phyloP scores from a whole-genome alignment of 2,113 vertebrate genomes.

The Lethenteron camtschaticum region DNA sequence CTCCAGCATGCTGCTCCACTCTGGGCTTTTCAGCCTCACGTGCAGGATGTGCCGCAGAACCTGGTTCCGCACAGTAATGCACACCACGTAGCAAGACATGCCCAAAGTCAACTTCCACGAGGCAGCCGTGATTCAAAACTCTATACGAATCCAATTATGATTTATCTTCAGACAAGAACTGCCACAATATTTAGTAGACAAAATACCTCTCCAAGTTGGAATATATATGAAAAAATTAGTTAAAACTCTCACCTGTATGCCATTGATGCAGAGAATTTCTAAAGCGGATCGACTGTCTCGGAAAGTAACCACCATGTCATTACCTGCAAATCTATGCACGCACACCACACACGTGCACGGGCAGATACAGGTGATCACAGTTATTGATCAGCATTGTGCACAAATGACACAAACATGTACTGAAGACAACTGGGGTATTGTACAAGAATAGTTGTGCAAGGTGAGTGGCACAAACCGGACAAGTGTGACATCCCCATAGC shows the following conservation, averaged over 20 bases:
- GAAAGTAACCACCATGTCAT: slow-evolving; percentile 99
- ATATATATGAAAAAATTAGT: background rate
- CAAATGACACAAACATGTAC: background rate
- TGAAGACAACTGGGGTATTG: slow-evolving; percentile 1
- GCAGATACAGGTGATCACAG: background rate
- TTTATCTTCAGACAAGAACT: background rate
- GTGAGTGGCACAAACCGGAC: slow-evolving; percentile 40
- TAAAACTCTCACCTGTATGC: slow-evolving; percentile 42
- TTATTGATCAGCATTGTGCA: background rate
- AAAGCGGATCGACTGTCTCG: slow-evolving; percentile 81
- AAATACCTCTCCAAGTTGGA: background rate
- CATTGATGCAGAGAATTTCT: slow-evolving; percentile 46
- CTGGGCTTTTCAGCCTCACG: slow-evolving; percentile 64
- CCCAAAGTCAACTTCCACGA: slow-evolving; percentile 6
- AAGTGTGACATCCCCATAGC: slow-evolving; percentile 78
- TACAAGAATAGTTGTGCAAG: background rate
- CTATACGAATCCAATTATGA: background rate
- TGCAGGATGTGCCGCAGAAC: slow-evolving; percentile 45
- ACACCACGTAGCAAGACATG: background rate
- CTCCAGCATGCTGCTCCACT: slow-evolving; percentile 75
- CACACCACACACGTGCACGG: background rate
- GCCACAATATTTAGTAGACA: slow-evolving; percentile 7
- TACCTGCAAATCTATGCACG: slow-evolving; percentile 61
- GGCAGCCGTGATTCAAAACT: background rate
- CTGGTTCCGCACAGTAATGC: slow-evolving; percentile 20